Evolutionary conservation across 2,113 vertebrate genomes (phyloP).

Genomic region (Gadus macrocephalus): DNA sequence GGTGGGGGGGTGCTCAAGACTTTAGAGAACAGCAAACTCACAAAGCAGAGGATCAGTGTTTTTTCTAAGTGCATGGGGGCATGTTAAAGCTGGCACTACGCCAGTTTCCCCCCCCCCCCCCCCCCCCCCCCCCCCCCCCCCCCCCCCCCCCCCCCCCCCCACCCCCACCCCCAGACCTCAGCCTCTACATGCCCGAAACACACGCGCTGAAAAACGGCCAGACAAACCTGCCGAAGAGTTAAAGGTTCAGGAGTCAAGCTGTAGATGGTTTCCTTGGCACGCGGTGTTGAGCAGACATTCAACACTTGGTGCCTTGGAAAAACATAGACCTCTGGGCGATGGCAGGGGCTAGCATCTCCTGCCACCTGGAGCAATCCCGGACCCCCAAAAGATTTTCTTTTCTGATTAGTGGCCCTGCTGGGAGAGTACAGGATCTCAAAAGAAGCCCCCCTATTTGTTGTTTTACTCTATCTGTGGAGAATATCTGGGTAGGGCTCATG

Average conservation of each 20-base stretch:
- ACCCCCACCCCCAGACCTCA: slow-evolving; percentile 13
- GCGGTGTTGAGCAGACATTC: slow-evolving; percentile 40
- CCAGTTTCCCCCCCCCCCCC: slow-evolving; percentile 17
- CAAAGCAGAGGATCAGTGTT: slow-evolving; percentile 29
- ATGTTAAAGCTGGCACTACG: slow-evolving; percentile 44
- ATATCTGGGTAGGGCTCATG: slow-evolving; percentile 63
- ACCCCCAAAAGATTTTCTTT: slow-evolving; percentile 54
- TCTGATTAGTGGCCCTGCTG: slow-evolving; percentile 53
- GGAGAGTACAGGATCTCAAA: slow-evolving; percentile 57
- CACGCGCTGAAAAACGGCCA: slow-evolving; percentile 32
- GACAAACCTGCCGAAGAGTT: slow-evolving; percentile 18
- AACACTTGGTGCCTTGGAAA: slow-evolving; percentile 42
- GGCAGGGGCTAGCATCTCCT: slow-evolving; percentile 60
- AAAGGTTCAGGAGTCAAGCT: slow-evolving; percentile 39
- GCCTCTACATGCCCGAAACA: slow-evolving; percentile 22
- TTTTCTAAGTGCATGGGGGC: slow-evolving; percentile 50
- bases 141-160: not conserved
- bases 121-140: slow-evolving; percentile 1
- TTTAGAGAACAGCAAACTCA: slow-evolving; percentile 35
- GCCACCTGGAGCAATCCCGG: slow-evolving; percentile 63
- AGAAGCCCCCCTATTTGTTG: slow-evolving; percentile 64
- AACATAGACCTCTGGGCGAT: slow-evolving; percentile 43
- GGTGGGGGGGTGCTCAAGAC: slow-evolving; percentile 9
- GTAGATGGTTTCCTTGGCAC: slow-evolving; percentile 33
- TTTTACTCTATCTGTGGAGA: slow-evolving; percentile 57